Evolutionary conservation across 2,888 invertebrate genomes (phyloP).

Genomic region (Catocala fraxini): DNA sequence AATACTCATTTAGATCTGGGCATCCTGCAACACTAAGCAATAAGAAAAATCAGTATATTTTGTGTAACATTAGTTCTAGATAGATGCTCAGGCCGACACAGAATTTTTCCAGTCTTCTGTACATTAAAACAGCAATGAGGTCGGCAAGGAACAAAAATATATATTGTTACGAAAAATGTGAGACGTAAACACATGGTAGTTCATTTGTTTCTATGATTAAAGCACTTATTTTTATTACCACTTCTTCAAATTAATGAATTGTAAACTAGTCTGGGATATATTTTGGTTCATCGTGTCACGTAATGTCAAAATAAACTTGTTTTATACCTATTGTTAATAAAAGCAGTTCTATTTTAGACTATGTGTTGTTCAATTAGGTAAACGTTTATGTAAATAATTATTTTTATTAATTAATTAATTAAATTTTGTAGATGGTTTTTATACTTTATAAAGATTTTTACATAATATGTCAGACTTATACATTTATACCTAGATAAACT

Average conservation of each 20-base stretch:
- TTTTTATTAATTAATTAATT: too few species aligned
- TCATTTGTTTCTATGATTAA: slow-evolving; percentile 45
- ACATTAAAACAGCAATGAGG: slow-evolving; percentile 63
- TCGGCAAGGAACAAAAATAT: slow-evolving; percentile 62
- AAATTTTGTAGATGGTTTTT: too few species aligned
- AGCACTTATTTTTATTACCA: slow-evolving; percentile 11
- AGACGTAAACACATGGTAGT: slow-evolving; percentile 57
- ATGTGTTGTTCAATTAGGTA: too few species aligned
- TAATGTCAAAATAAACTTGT: not conserved
- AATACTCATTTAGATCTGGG: slow-evolving; percentile 62
- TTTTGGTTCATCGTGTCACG: too few species aligned
- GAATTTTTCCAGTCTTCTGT: slow-evolving; percentile 48
- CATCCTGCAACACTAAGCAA: slow-evolving; percentile 50
- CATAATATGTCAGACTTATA: too few species aligned
- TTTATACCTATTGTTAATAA: not conserved
- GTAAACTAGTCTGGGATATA: too few species aligned
- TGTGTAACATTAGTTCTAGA: slow-evolving; percentile 41
- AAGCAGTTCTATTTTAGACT: not conserved
- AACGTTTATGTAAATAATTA: too few species aligned
- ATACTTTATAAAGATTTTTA: too few species aligned
- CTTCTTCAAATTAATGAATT: too few species aligned
- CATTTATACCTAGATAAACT: too few species aligned
- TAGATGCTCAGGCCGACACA: slow-evolving; percentile 37
- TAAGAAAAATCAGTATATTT: slow-evolving; percentile 41
- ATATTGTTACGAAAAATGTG: slow-evolving; percentile 59